Evolutionary conservation across 1,140 invertebrate genomes (phyloP).

Genomic region (Limonius californicus): DNA sequence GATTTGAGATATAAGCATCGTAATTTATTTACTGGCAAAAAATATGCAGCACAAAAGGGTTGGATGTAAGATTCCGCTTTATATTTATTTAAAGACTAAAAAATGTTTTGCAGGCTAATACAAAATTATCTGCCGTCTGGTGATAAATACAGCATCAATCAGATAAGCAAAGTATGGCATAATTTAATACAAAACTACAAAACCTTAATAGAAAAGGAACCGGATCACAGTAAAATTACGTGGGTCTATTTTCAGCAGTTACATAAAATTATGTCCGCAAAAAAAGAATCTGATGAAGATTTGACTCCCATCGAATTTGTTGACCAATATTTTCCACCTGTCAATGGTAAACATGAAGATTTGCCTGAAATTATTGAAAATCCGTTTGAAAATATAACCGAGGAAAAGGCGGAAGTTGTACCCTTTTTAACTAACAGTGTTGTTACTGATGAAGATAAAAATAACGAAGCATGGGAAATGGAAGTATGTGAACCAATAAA

Average conservation of each 20-base stretch:
- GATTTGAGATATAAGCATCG: slow-evolving; percentile 21
- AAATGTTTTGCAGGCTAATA: slow-evolving; percentile 24
- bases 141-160: slow-evolving; percentile 25
- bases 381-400: too few relatives aligned
- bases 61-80: slow-evolving; percentile 28
- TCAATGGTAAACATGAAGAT: too few relatives aligned
- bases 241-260: slow-evolving; percentile 28
- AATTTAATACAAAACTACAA: slow-evolving; percentile 28
- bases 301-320: too few relatives aligned
- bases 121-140: slow-evolving; percentile 25
- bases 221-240: slow-evolving; percentile 22
- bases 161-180: slow-evolving; percentile 31
- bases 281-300: too few relatives aligned
- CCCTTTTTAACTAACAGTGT: too few relatives aligned
- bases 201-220: slow-evolving; percentile 20
- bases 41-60: slow-evolving; percentile 25
- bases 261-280: slow-evolving; percentile 18
- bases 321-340: too few relatives aligned
- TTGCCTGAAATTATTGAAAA: too few relatives aligned
- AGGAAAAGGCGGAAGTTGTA: too few relatives aligned
- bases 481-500: too few relatives aligned
- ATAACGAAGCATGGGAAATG: too few relatives aligned
- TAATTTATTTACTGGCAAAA: slow-evolving; percentile 28
- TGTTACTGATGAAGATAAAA: too few relatives aligned
- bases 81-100: neutral